A percentile compares a stretch with the other conserved stretches of the same genome.
phyloP scores from a whole-genome alignment of 2,888 invertebrate genomes.

The Stenolophus ochropezus region DNA sequence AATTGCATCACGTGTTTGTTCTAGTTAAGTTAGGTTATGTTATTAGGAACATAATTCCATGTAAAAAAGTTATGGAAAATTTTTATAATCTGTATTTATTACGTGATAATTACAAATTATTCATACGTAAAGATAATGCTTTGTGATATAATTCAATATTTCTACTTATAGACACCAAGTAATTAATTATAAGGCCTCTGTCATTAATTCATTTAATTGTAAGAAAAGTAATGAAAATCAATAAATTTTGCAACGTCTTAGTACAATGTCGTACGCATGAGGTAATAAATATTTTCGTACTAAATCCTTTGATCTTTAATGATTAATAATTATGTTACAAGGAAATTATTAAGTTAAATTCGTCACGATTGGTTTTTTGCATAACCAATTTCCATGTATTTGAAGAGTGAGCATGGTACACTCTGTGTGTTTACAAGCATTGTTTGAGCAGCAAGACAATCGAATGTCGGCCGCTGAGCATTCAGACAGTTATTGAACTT shows the following conservation, averaged over 20 bases:
- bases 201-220: neutral
- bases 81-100: too few relatives aligned
- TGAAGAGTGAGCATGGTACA: neutral
- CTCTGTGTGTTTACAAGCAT: neutral
- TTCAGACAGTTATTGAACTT: conserved; percentile 18
- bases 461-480: neutral
- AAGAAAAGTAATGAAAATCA: neutral
- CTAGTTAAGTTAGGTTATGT: too few relatives aligned
- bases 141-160: too few relatives aligned
- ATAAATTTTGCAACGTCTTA: neutral
- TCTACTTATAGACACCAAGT: too few relatives aligned
- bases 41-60: too few relatives aligned
- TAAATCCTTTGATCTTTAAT: conserved; percentile 24
- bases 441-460: neutral
- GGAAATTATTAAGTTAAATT: conserved; percentile 30
- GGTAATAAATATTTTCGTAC: conserved; percentile 4
- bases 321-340: conserved; percentile 1
- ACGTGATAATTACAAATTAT: too few relatives aligned
- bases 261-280: neutral
- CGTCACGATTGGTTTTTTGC: conserved; percentile 15
- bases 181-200: too few relatives aligned
- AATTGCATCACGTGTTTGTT: too few relatives aligned
- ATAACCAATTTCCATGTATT: neutral
- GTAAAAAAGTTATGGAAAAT: too few relatives aligned
- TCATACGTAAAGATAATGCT: too few relatives aligned